Base-by-base conservation (phyloP, 2,113 vertebrate genomes). In the Entelurus aequoreus region DNA sequence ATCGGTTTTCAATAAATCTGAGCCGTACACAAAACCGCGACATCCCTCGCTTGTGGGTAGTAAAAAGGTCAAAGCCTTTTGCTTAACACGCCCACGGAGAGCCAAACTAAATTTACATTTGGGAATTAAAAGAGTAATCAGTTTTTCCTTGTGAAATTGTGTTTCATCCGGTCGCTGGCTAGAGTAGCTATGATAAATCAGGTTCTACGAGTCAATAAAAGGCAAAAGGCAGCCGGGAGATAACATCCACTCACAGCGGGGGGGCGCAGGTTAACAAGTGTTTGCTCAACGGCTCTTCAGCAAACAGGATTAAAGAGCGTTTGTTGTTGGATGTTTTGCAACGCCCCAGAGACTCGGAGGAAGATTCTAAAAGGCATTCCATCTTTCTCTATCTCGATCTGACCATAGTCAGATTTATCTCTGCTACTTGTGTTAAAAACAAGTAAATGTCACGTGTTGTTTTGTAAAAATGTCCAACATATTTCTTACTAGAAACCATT, bases 301-400 rank as follows among this genome's bases (percentile, higher is more conserved):
- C 37, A 62, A 74, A 59, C 51, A 60, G 47, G 66, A 76, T 76
- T 72, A 82, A 82, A 72, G 46, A 65, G 47, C 28, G 47, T 64
- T 54, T 37, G 47, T 64, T 54, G 47, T 60, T 38, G 14, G 14
- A 8, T 37, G 55, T 50, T 63, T 67, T 51, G 14, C 61, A 69
- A 47, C 40, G 4, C 53, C 63, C 12, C 21, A 8, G 54, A 64
- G 64, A 68, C 62, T 54, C 42, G 40, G 15, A 69, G 55, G 64
- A 60, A 58, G 48, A 73, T 70, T 57, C 57, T 36, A 59, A n/a
- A n/a, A 16, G 5, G 56, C 12, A 4, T 58, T 76, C 71, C 56
- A 16, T 71, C 66, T 62, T 40, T 51, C 61, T 65, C 49, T 79
- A 80, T 83, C 76, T 83, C 49, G 61, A 79, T 72, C 65, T 70